Percentiles rank a stretch among this genome's conserved stretches.
These are phyloP conservation scores for Gymnoscopelus braueri DNA, from an alignment of 2,797 vertebrate species.

Conservation along the genomic window DNA sequence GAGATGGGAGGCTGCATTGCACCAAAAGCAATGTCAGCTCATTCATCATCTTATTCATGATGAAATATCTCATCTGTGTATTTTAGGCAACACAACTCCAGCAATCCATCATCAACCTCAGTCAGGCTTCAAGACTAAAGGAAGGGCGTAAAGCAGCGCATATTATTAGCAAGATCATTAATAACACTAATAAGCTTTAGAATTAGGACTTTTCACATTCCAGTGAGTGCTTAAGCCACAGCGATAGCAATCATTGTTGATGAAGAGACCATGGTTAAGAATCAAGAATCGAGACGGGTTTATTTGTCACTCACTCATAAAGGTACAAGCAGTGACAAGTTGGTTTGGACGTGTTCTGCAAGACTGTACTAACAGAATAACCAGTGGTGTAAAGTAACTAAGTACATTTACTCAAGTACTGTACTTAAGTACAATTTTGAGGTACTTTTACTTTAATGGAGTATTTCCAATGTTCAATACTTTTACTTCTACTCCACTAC, in stretches of 20 bases:
- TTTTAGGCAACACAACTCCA: conserved; percentile 17
- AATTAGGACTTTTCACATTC: background rate
- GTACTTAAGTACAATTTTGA: no score
- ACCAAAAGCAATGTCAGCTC: conserved; percentile 24
- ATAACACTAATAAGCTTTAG: conserved; percentile 7
- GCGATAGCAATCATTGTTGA: background rate
- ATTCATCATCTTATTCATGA: conserved; percentile 38
- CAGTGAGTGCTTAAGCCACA: background rate
- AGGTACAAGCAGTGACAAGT: no score
- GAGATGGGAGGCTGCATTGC: conserved; percentile 15
- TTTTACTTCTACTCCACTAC: no score
- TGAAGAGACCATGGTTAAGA: background rate
- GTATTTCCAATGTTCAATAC: no score
- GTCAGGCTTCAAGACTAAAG: conserved; percentile 22
- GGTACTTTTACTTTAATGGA: no score
- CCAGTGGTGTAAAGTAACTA: no score
- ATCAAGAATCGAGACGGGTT: no score
- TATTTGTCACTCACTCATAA: no score
- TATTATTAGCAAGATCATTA: conserved; percentile 9
- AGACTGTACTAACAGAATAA: no score
- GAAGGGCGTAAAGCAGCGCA: background rate
- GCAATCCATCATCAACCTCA: conserved; percentile 38
- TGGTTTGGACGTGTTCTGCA: no score
- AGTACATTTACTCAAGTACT: no score
- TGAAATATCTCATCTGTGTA: conserved; percentile 26